Conservation (phyloP, 1,140 invertebrate genomes). For the Bombus turneri region DNA sequence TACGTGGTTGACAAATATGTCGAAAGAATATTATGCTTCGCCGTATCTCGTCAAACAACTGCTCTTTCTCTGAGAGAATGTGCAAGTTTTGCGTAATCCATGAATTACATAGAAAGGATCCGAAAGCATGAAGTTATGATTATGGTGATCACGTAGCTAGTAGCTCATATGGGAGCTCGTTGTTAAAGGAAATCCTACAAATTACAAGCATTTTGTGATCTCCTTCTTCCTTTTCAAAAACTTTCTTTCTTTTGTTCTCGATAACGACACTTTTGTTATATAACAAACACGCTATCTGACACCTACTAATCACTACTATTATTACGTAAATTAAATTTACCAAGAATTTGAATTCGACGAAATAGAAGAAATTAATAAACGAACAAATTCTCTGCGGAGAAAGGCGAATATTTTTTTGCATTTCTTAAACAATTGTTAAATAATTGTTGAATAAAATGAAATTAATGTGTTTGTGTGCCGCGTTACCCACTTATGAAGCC, state of each 20-base stretch:
- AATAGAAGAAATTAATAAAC: not conserved
- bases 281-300: not conserved
- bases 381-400: not conserved
- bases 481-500: not conserved
- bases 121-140: slow-evolving; percentile 18
- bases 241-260: not conserved
- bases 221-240: slow-evolving; percentile 15
- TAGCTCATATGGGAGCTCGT: not conserved
- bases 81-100: slow-evolving; percentile 40
- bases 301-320: not conserved
- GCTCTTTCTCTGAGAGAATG: slow-evolving; percentile 15
- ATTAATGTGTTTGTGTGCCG: not conserved
- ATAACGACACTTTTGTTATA: not conserved
- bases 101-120: slow-evolving; percentile 25
- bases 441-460: not conserved
- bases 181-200: slow-evolving; percentile 12
- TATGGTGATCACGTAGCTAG: not conserved
- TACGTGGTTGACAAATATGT: not conserved
- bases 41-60: slow-evolving; percentile 31
- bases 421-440: not conserved
- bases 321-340: not conserved
- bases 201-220: not conserved
- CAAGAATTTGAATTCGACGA: not conserved
- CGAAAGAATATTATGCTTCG: not conserved
- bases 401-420: not conserved